These are phyloP conservation scores for Gnathochromis pfefferi DNA, from an alignment of 2,113 vertebrate species.

Conservation along the genomic window DNA sequence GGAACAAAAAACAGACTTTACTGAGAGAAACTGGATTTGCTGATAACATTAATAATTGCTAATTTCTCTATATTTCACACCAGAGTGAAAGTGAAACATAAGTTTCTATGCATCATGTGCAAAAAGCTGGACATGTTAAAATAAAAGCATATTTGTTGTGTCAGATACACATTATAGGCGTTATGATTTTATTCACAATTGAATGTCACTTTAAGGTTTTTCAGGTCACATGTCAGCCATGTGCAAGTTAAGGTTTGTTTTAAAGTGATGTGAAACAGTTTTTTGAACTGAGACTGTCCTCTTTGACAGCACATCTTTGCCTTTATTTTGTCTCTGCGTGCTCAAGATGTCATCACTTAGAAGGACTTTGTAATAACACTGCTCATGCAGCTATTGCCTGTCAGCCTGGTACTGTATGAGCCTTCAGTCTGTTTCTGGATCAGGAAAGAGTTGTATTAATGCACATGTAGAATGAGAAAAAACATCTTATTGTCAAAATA, in stretches of 20 bases:
- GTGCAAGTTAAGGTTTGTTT: background rate
- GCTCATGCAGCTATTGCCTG: background rate
- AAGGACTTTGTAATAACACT: background rate
- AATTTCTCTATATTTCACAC: background rate
- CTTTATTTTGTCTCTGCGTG: background rate
- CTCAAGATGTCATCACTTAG: background rate
- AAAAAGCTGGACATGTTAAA: background rate
- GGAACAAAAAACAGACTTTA: background rate
- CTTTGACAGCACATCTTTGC: background rate
- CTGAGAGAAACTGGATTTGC: background rate
- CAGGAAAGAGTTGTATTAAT: background rate
- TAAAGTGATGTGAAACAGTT: background rate
- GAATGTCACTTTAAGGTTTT: background rate
- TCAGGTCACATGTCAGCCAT: background rate
- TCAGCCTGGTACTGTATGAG: background rate
- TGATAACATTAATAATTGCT: background rate
- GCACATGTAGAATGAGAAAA: background rate
- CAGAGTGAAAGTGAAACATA: background rate
- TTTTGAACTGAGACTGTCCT: background rate
- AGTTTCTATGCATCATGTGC: rapidly evolving
- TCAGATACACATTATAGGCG: background rate
- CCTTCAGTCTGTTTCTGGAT: background rate
- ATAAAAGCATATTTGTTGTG: no score
- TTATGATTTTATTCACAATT: background rate
- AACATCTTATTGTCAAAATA: background rate